Evolutionary conservation across 92 coral and sea anemone genomes (phyloP).

Genomic region (Pocillopora grandis): DNA sequence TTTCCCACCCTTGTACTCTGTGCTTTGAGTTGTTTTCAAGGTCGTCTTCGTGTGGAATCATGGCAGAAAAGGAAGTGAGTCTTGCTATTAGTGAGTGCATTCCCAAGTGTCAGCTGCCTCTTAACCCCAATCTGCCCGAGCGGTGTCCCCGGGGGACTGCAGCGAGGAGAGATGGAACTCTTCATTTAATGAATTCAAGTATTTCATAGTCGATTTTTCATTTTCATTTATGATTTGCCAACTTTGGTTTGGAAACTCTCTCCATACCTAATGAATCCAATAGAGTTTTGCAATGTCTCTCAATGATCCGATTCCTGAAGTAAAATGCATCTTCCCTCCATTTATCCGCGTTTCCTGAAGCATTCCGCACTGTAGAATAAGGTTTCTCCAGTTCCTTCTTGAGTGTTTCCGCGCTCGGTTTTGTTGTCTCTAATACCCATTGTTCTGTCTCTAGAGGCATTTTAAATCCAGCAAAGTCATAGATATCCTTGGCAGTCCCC

Average conservation of each 20-base stretch:
- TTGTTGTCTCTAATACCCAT: slow-evolving; percentile 48
- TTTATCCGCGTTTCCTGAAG: slow-evolving; percentile 59
- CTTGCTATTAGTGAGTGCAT: too few relatives aligned
- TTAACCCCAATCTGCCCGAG: too few relatives aligned
- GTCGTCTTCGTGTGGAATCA: too few relatives aligned
- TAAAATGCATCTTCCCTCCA: slow-evolving; percentile 45
- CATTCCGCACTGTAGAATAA: slow-evolving; percentile 46
- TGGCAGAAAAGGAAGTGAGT: too few relatives aligned
- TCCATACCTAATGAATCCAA: slow-evolving; percentile 32
- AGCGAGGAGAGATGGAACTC: too few relatives aligned
- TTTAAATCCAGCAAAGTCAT: slow-evolving; percentile 52
- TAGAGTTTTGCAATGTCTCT: slow-evolving; percentile 44
- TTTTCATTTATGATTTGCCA: neutral
- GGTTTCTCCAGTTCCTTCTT: slow-evolving; percentile 14
- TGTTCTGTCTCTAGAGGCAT: slow-evolving; percentile 17
- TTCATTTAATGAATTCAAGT: too few relatives aligned
- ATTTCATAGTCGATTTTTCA: too few relatives aligned
- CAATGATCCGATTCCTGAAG: slow-evolving; percentile 42
- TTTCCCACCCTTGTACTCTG: too few relatives aligned
- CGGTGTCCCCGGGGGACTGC: too few relatives aligned
- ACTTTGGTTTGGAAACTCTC: slow-evolving; percentile 6
- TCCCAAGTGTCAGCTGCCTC: too few relatives aligned
- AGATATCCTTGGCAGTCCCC: slow-evolving; percentile 43
- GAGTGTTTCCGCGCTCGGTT: slow-evolving; percentile 30
- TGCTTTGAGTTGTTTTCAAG: too few relatives aligned